These are phyloP conservation scores for Idaea aversata DNA, from an alignment of 2,888 invertebrate species.

Conservation along the genomic window DNA sequence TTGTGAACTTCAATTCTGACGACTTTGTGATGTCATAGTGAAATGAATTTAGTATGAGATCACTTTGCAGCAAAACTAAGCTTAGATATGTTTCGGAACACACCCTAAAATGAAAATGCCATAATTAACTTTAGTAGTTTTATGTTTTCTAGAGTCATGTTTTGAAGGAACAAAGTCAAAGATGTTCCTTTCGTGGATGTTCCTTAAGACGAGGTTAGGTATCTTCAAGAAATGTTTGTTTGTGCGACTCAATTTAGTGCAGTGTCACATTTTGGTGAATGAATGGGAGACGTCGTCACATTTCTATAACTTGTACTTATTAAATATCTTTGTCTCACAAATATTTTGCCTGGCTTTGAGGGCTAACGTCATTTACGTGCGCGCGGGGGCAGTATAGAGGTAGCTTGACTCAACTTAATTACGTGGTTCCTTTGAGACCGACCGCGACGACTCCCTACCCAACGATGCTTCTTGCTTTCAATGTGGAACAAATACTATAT, in stretches of 20 bases:
- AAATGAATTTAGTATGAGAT: too few species aligned
- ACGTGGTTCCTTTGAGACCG: conserved; percentile 48
- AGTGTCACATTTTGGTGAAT: neutral
- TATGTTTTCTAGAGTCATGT: too few species aligned
- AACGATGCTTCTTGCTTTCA: conserved; percentile 22
- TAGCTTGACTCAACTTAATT: conserved; percentile 50
- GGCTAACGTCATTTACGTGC: conserved; percentile 47
- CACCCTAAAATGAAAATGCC: too few species aligned
- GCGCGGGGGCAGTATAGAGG: conserved; percentile 31
- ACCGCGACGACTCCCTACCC: conserved; percentile 20
- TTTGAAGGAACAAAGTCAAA: too few species aligned
- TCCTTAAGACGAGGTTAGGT: neutral
- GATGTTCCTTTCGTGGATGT: neutral
- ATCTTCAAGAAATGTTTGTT: neutral
- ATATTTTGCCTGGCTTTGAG: conserved; percentile 43
- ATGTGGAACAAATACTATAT: conserved; percentile 40
- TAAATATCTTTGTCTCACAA: conserved; percentile 22
- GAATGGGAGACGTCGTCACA: neutral
- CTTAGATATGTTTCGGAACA: too few species aligned
- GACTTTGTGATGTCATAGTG: too few species aligned
- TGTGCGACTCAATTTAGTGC: neutral
- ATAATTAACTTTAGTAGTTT: too few species aligned
- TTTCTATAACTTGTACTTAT: neutral
- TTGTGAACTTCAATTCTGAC: too few species aligned
- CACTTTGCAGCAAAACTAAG: too few species aligned